Base-by-base conservation (phyloP, 2,888 invertebrate genomes). In the Tetragonula carbonaria region DNA sequence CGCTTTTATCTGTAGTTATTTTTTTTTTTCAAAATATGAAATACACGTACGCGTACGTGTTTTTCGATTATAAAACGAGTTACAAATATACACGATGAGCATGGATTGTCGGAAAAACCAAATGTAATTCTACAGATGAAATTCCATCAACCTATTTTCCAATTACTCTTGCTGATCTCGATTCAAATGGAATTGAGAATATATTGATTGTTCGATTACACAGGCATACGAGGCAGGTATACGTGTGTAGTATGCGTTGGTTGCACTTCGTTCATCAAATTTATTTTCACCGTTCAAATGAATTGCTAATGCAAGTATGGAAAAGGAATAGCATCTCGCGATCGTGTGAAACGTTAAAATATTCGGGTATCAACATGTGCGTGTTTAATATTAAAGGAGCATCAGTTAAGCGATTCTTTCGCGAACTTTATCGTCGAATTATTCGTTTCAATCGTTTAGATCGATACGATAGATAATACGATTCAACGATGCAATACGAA, bases 91-190 rank as follows among this genome's bases (percentile, higher is more conserved):
- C 66, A n/a, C 14, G 78, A 75, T 38, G 50, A 75, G 55, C 14
- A 16, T 13, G 67, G 50, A 11, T 21, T 3, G 62, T 59, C n/a
- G 57, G 59, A 59, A 71, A 53, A 63, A 33, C 72, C 74, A 66
- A 66, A 28, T 74, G 59, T 78, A 68, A 81, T 68, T 76, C 76
- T 63, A 63, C 70, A 74, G 71, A 66, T 79, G 74, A 88, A 88
- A 88, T 87, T 87, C 57, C 85, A 76, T 79, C 76, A 77, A 62
- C 63, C 78, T 75, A 87, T 87, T 85, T 82, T 88, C 83, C 85
- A 88, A 78, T 81, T 83, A 88, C 73, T 38, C 78, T 74, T 63
- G 70, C 63, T 72, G 79, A 62, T 78, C 71, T 80, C 67, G 57
- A 75, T 71, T 66, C 73, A 51, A 74, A 72, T 78, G 83, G 79